Evolutionary conservation across 2,888 invertebrate genomes (phyloP).

Genomic region (Eupithecia insigniata): DNA sequence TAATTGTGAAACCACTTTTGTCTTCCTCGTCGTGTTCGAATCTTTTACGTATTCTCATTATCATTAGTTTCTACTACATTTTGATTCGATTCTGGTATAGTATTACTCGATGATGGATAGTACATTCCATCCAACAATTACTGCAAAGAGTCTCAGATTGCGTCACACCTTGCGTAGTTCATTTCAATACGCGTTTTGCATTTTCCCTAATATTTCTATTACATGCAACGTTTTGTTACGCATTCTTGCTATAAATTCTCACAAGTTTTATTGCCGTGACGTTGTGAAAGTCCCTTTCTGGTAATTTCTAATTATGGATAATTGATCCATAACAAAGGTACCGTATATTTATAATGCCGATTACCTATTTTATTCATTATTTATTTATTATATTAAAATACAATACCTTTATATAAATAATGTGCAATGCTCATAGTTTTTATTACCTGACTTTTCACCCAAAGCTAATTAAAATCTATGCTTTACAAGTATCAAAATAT

Average conservation of each 20-base stretch:
- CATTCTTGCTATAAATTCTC: slow-evolving; percentile 26
- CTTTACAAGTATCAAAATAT: background rate
- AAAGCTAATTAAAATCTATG: background rate
- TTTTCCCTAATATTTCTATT: slow-evolving; percentile 36
- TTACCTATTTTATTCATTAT: too few relatives aligned
- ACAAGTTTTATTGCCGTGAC: slow-evolving; percentile 20
- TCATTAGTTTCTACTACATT: background rate
- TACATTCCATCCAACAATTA: slow-evolving; percentile 6
- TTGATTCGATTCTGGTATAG: background rate
- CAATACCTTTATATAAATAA: too few relatives aligned
- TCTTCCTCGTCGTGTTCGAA: background rate
- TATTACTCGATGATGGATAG: slow-evolving; percentile 4
- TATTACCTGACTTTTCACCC: background rate
- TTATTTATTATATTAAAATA: too few relatives aligned
- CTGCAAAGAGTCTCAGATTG: slow-evolving; percentile 18
- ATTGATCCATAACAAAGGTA: background rate
- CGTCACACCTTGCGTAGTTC: slow-evolving; percentile 35
- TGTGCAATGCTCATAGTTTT: background rate
- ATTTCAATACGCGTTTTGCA: slow-evolving; percentile 34
- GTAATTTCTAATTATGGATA: background rate
- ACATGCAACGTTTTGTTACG: slow-evolving; percentile 39
- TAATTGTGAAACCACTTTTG: background rate
- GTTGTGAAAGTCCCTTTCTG: slow-evolving; percentile 18
- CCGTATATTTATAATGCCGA: too few relatives aligned
- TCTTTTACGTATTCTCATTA: background rate